phyloP scores from a whole-genome alignment of 1,140 invertebrate species.

The Calycopis cecrops region DNA sequence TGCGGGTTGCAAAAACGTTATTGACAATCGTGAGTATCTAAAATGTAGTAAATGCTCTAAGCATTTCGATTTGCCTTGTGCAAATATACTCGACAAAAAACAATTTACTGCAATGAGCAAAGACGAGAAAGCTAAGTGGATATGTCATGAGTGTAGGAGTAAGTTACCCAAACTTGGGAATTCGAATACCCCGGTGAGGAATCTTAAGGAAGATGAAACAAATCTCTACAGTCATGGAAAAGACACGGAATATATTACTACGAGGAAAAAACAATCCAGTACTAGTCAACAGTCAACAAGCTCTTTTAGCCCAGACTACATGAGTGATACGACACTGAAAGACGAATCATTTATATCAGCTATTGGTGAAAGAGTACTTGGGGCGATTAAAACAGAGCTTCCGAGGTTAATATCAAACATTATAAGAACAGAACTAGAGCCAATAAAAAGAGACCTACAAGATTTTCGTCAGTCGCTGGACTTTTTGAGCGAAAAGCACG shows the following conservation, averaged over 20 bases:
- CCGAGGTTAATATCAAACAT: background rate
- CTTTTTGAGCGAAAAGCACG: conserved; percentile 5
- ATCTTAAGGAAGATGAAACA: background rate
- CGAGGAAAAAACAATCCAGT: background rate
- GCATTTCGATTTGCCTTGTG: background rate
- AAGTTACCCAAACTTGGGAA: background rate
- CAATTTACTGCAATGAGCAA: background rate
- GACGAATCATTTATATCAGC: background rate
- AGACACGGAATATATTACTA: background rate
- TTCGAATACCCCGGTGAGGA: background rate
- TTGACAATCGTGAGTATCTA: background rate
- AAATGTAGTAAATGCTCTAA: background rate
- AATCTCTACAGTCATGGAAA: background rate
- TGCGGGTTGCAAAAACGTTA: background rate
- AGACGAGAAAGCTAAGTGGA: no score
- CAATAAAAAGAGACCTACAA: background rate
- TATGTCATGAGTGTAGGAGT: background rate
- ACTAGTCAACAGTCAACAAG: background rate
- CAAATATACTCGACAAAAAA: conserved; percentile 2
- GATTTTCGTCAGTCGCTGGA: conserved; percentile 8
- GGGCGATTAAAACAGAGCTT: conserved; percentile 5
- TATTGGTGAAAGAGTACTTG: background rate
- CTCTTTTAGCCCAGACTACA: background rate
- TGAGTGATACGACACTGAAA: no score
- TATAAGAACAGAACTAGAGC: background rate